phyloP scores from a whole-genome alignment of 2,113 vertebrate species.

The Acinonyx jubatus region DNA sequence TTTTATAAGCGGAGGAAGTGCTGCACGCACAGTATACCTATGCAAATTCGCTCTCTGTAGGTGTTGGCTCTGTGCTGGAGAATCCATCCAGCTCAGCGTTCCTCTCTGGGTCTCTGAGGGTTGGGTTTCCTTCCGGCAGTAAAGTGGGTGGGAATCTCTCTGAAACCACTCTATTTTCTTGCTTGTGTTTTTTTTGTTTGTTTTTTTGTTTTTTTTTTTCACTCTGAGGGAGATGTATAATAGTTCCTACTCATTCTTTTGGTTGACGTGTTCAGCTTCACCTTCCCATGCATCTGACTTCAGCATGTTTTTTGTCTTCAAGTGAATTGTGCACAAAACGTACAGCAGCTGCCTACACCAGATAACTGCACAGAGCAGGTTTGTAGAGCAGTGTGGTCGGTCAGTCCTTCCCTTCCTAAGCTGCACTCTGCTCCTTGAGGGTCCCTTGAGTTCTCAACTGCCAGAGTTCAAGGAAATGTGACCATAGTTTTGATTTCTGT shows the following conservation, averaged over 20 bases:
- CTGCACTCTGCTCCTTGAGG: not conserved
- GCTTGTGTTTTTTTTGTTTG: not conserved
- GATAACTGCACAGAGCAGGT: not conserved
- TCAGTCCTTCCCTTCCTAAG: conserved; percentile 32
- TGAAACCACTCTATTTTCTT: conserved; percentile 12
- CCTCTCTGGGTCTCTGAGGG: not conserved
- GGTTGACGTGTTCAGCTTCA: not conserved
- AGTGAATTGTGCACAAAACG: not conserved
- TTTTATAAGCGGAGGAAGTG: not conserved
- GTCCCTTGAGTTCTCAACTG: not conserved
- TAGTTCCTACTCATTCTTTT: conserved; percentile 31
- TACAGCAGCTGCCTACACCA: conserved; percentile 24
- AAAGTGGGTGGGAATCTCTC: not conserved
- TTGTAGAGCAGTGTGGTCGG: not conserved
- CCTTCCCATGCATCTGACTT: not conserved
- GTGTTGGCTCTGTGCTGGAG: not conserved
- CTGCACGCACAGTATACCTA: not conserved
- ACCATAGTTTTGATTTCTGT: not conserved
- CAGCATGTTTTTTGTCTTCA: conserved; percentile 2
- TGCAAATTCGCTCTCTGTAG: not conserved
- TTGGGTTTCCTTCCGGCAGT: conserved; percentile 48
- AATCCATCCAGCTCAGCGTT: not conserved
- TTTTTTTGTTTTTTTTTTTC: not conserved
- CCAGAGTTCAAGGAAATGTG: conserved; percentile 1
- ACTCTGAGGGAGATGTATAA: not conserved